Percentiles rank a stretch among this genome's conserved stretches.
phyloP scores from a whole-genome alignment of 2,888 invertebrate genomes.

The Pyrrhosoma nymphula region DNA sequence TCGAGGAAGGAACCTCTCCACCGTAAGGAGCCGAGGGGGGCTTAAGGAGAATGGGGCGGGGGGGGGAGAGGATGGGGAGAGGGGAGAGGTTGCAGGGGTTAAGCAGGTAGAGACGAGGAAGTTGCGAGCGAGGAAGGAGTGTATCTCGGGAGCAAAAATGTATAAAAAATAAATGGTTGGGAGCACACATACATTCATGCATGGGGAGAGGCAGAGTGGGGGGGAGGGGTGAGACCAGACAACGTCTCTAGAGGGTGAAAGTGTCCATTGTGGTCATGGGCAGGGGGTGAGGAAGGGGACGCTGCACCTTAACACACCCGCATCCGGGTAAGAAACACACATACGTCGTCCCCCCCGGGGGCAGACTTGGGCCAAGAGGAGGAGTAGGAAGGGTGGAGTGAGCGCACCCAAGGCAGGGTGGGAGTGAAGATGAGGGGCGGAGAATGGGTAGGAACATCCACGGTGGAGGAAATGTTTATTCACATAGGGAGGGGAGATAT shows the following conservation, averaged over 20 bases:
- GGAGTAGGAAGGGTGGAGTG: not conserved
- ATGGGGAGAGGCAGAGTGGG: not conserved
- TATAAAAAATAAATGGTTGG: constrained; percentile 37
- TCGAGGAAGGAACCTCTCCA: not conserved
- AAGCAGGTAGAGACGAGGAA: constrained; percentile 1
- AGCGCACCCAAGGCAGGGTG: too few species aligned
- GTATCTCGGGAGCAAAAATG: not conserved
- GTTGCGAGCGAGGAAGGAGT: constrained; percentile 12
- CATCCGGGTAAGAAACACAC: constrained; percentile 6
- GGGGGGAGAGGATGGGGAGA: too few species aligned
- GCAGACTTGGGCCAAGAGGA: not conserved
- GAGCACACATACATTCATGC: not conserved
- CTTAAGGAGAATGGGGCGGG: not conserved
- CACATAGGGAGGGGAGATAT: not conserved
- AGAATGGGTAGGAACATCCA: not conserved
- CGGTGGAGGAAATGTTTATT: constrained; percentile 6
- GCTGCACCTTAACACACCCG: constrained; percentile 5
- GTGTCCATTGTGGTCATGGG: constrained; percentile 8
- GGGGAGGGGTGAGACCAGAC: not conserved
- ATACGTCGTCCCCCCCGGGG: not conserved
- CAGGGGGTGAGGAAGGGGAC: not conserved
- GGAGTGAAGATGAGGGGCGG: not conserved
- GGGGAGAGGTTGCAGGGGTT: not conserved
- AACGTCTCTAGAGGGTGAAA: constrained; percentile 32
- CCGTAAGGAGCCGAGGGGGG: not conserved